Evolutionary conservation across 2,113 vertebrate species (phyloP).

Genomic region (Spheniscus mendiculus): DNA sequence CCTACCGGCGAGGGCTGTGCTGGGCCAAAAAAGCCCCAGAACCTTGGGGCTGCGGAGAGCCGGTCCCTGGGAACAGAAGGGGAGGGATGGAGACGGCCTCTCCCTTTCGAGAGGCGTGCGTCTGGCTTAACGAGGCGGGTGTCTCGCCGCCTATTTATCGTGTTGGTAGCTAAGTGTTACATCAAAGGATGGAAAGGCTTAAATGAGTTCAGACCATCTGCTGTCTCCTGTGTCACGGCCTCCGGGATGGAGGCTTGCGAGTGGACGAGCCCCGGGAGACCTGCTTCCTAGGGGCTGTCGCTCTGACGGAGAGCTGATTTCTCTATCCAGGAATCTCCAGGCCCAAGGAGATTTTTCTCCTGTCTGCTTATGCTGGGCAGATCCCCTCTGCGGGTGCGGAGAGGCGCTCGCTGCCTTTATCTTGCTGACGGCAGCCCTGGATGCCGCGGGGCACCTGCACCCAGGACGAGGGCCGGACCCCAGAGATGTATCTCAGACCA

Average conservation of each 20-base stretch:
- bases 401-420: background rate
- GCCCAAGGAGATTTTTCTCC: background rate
- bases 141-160: background rate
- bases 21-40: background rate
- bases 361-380: background rate
- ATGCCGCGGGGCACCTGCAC: fast-evolving
- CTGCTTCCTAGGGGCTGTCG: background rate
- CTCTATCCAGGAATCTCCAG: constrained; percentile 9
- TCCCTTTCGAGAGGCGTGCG: background rate
- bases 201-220: constrained; percentile 46
- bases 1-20: background rate
- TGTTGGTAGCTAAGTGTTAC: constrained; percentile 10
- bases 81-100: background rate
- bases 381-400: fast-evolving
- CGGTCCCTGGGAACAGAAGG: background rate
- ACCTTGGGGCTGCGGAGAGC: background rate
- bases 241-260: background rate
- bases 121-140: constrained; percentile 36
- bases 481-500: background rate
- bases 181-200: constrained; percentile 41
- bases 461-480: background rate
- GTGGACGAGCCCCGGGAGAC: background rate
- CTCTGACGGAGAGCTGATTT: constrained; percentile 1
- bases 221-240: background rate
- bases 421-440: background rate